Evolutionary conservation across 2,113 vertebrate genomes (phyloP), one percentile per base, ranked within the genome.

Genomic region (Paracyprichromis sp.): DNA sequence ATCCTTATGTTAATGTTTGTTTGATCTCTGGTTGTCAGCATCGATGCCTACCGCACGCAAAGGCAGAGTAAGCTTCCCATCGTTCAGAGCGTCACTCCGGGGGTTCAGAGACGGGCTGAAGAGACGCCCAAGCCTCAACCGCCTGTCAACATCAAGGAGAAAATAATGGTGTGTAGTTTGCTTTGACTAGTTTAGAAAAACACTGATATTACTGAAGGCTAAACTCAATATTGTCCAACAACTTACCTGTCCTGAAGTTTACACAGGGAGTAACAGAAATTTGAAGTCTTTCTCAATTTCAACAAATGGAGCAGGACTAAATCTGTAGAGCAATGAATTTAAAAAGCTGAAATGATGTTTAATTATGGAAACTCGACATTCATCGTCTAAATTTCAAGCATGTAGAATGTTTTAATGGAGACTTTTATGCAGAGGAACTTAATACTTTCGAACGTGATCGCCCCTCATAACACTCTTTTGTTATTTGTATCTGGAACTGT

Each of bases 31-130:
- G 10, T 85, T 71, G n/a, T 47, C 93, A 97, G 96, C 83, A 86
- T 97, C 11, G 96, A 97, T 84, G 93, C 95, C 0, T 97, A 97
- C 81, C 95, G 96, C 86, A 95, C 92, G 13, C 95, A 95, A 86
- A 92, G 92, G n/a, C 96, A 94, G 86, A 89, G 9, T 9, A 91
- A 90, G 50, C 83, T 57, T 19, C 83, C 87, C 12, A 0, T 87
- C 21, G 61, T 87, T 9, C 93, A 94, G 79, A 92, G 82, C 14
- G 86, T 90, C 38, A 94, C 95, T 19, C 91, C 92, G 4, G 90
- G 50, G 2, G 21, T 83, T 8, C 92, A 92, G 59, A 92, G 92
- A 78, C 83, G 8, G 83, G 79, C 80, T 76, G 40, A 36, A 11
- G 88, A 94, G 59, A 91, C 87, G 24, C 45, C 91, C 19, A 78